Conservation (phyloP, 2,888 invertebrate genomes). For the Apodemia zela region DNA sequence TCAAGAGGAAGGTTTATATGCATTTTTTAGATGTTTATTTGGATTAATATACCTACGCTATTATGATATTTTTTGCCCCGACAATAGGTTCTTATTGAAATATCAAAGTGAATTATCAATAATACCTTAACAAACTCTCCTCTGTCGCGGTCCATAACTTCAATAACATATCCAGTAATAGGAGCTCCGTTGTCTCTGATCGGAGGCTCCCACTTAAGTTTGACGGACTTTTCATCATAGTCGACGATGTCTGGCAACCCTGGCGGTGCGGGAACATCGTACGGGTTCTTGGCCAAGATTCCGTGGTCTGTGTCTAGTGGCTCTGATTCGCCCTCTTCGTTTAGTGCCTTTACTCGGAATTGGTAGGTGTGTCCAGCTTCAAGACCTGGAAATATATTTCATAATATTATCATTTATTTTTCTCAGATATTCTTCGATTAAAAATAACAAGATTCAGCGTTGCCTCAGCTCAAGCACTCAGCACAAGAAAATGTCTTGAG, state of each 20-base stretch:
- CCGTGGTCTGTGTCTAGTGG: slow-evolving; percentile 94
- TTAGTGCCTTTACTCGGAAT: slow-evolving; percentile 97
- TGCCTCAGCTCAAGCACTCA: no score
- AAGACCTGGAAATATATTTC: slow-evolving; percentile 80
- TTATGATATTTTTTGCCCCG: no score
- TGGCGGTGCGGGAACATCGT: slow-evolving; percentile 92
- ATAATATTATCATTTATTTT: no score
- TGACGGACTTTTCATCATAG: slow-evolving; percentile 94
- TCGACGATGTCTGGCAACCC: slow-evolving; percentile 95
- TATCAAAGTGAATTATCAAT: neutral
- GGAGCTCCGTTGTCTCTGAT: slow-evolving; percentile 95
- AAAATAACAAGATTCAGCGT: no score
- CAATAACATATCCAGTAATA: slow-evolving; percentile 95
- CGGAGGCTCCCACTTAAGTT: slow-evolving; percentile 94
- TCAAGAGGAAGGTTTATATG: no score
- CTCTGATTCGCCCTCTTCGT: slow-evolving; percentile 98
- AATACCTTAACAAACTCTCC: slow-evolving; percentile 88
- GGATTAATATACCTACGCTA: no score
- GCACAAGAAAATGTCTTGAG: no score
- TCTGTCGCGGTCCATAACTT: slow-evolving; percentile 93
- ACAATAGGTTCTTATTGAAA: no score
- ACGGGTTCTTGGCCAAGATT: slow-evolving; percentile 98
- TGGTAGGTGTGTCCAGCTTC: slow-evolving; percentile 98
- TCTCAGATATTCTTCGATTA: no score
- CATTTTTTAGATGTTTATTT: no score